Percentiles rank a stretch among this genome's conserved stretches.
Evolutionary conservation across 2,797 vertebrate genomes (phyloP).

Genomic region (Falco biarmicus): DNA sequence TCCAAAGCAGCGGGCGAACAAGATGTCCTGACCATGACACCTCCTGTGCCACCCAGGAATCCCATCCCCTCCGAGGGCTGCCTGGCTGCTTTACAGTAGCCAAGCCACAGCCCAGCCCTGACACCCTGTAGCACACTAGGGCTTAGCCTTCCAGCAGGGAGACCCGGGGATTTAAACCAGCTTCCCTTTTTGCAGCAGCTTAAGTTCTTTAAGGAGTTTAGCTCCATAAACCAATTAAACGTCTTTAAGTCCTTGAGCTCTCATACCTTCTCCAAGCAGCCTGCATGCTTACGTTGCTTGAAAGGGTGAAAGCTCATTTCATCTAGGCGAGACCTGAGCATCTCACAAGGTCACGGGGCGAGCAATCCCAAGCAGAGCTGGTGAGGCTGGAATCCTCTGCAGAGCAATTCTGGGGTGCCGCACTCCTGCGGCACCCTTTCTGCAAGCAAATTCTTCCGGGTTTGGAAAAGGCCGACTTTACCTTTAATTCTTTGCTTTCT

Average conservation of each 20-base stretch:
- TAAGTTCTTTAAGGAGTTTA: conserved; percentile 51
- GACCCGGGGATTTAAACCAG: conserved; percentile 1
- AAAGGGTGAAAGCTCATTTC: neutral
- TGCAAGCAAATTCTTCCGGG: neutral
- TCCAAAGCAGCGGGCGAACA: neutral
- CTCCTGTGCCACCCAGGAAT: neutral
- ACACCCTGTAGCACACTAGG: neutral
- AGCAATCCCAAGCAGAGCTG: neutral
- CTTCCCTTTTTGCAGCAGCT: conserved; percentile 37
- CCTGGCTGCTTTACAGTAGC: neutral
- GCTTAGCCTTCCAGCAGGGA: neutral
- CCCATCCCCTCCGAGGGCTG: neutral
- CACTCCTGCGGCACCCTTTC: accelerated
- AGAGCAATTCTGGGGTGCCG: neutral
- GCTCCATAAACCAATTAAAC: conserved; percentile 49
- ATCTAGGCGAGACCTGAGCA: neutral
- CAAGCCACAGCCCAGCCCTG: neutral
- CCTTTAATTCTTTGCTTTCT: neutral
- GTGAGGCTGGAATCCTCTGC: neutral
- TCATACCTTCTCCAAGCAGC: neutral
- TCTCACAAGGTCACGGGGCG: neutral
- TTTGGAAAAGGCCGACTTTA: neutral
- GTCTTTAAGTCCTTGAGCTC: conserved; percentile 18
- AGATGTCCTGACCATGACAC: neutral
- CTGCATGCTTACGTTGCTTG: neutral